Conservation (phyloP, 2,797 vertebrate species). For the Hydrocynus forskahlii region DNA sequence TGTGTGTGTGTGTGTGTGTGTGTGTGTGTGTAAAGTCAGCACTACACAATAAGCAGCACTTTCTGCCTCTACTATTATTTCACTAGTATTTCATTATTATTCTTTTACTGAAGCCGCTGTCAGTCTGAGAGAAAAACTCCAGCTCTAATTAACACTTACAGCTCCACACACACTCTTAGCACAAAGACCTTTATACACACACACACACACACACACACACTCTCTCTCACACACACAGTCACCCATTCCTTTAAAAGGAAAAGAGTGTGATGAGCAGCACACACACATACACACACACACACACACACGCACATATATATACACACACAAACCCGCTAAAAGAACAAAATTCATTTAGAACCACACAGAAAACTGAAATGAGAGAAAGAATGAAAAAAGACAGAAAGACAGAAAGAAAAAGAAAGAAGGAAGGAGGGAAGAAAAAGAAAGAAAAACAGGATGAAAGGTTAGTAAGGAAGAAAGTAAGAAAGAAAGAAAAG, state of each 20-base stretch:
- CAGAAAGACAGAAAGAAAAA: no score
- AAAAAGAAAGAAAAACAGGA: no score
- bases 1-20: no score
- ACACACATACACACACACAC: conserved; percentile 21
- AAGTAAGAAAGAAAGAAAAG: no score
- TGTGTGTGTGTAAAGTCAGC: conserved; percentile 69
- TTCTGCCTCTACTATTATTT: conserved; percentile 75
- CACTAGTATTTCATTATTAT: conserved; percentile 65
- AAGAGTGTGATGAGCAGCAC: background rate
- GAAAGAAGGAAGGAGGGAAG: no score
- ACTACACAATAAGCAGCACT: conserved; percentile 72
- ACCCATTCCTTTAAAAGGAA: background rate
- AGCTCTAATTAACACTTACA: conserved; percentile 63
- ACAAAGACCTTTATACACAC: conserved; percentile 24
- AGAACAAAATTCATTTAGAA: background rate
- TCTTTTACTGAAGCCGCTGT: conserved; percentile 63
- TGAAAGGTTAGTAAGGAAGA: no score
- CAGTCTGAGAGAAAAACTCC: conserved; percentile 67
- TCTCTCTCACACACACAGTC: conserved; percentile 40
- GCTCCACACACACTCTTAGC: conserved; percentile 44
- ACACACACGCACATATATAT: conserved; percentile 4
- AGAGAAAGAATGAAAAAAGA: no score
- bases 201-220: conserved; percentile 54
- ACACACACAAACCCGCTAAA: background rate
- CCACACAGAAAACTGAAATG: background rate